A percentile compares a stretch with the other conserved stretches of the same genome.
phyloP scores from a whole-genome alignment of 2,113 vertebrate genomes.

The Numida meleagris region DNA sequence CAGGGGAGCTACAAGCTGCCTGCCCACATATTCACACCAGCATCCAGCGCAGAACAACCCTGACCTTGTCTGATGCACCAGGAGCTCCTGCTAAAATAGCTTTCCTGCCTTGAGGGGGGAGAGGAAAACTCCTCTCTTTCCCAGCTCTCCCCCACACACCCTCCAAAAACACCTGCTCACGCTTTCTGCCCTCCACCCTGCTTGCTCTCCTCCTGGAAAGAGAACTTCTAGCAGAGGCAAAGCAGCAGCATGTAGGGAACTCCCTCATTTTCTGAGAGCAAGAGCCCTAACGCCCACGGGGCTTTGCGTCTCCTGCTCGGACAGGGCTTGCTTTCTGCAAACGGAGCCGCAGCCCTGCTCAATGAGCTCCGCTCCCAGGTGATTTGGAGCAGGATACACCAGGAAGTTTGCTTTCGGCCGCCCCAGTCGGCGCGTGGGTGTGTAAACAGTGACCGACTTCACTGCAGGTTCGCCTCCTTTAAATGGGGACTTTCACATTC shows the following conservation, averaged over 20 bases:
- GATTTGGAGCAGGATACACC: slow-evolving; percentile 58
- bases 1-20: not conserved
- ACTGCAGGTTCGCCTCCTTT: slow-evolving; percentile 34
- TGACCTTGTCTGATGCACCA: not conserved
- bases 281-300: not conserved
- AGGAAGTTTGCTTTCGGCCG: slow-evolving; percentile 75
- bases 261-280: not conserved
- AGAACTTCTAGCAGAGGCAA: not conserved
- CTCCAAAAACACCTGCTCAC: slow-evolving; percentile 15
- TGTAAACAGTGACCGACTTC: slow-evolving; percentile 66
- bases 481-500: slow-evolving; percentile 77
- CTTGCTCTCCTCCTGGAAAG: not conserved
- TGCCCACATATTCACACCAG: not conserved
- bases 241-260: not conserved
- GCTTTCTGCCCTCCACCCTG: not conserved
- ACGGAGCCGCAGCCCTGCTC: not conserved
- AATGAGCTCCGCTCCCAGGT: slow-evolving; percentile 38
- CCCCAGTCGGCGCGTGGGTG: slow-evolving; percentile 57
- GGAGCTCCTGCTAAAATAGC: not conserved
- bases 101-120: not conserved
- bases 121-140: slow-evolving; percentile 8
- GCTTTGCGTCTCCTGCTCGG: not conserved
- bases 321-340: slow-evolving; percentile 38
- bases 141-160: not conserved
- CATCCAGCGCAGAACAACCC: slow-evolving; percentile 6